Evolutionary conservation across 2,797 vertebrate species (phyloP), one percentile per base, ranked within the genome.

Genomic region (Sebastes umbrosus): DNA sequence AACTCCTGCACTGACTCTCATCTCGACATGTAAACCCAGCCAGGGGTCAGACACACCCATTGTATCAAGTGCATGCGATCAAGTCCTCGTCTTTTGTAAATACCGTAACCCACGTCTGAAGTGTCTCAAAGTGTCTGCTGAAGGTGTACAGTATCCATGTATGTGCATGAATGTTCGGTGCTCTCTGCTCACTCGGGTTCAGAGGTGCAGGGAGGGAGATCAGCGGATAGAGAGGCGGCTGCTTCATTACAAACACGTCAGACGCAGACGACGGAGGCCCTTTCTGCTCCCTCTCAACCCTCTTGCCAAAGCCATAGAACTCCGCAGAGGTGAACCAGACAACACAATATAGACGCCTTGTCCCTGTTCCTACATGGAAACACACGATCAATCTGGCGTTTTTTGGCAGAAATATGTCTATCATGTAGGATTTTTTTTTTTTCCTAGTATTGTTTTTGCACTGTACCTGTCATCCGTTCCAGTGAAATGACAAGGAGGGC

Each of bases 221-320:
- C 27, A 13, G 69, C 46, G 34, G 83, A 24, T 1, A 14, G 32
- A 46, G 57, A 63, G 43, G 46, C 2, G 8, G 75, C 82, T 70
- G 80, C 84, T 69, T 68, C 81, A 27, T 73, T 82, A 79, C 83
- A 58, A 78, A 86, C 66, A 60, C 62, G 8, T 14, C 69, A 34
- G 69, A 18, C 2, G 11, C 76, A 65, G 77, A 39, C 31, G 9
- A 55, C 10, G 39, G 65, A 65, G 55, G 57, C 79, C 50, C 76
- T 79, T 79, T 80, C 82, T 84, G 84, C 88, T 84, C 87, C 89
- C 86, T 90, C 90, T 78, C 72, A 50, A 71, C 84, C 91, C 85
- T 88, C 83, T 76, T 68, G 89, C 88, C 91, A 92, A 95, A 95
- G 95, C 95, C 95, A 95, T 95, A 95, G 63, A 91, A 85, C 83